phyloP scores from a whole-genome alignment of 2,113 vertebrate species.

The Glaucidium brasilianum region DNA sequence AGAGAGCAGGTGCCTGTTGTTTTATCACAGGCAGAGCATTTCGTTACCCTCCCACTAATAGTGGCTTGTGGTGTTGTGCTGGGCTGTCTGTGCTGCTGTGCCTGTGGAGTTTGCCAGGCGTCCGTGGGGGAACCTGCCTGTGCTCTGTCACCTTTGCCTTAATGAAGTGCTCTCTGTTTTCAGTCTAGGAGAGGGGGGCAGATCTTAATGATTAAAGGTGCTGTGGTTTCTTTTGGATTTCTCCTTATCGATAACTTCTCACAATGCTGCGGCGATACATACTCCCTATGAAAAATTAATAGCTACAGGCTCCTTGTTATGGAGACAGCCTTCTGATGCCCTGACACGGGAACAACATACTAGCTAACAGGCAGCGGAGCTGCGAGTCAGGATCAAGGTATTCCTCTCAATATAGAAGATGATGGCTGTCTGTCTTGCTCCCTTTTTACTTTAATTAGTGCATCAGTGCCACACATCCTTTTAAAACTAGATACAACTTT shows the following conservation, averaged over 20 bases:
- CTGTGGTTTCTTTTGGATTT: neutral
- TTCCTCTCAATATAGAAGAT: neutral
- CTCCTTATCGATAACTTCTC: constrained; percentile 8
- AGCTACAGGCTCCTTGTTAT: neutral
- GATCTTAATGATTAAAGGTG: neutral
- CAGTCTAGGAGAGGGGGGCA: neutral
- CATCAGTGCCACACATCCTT: neutral
- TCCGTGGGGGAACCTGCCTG: neutral
- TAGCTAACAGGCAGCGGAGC: neutral
- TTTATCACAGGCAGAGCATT: neutral
- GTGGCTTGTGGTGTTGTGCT: fast-evolving
- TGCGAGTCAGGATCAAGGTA: neutral
- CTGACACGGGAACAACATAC: neutral
- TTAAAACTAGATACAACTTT: neutral
- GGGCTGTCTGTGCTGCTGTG: fast-evolving
- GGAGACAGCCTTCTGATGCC: neutral
- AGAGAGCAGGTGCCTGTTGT: neutral
- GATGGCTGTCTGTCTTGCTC: neutral
- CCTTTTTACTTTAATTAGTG: neutral
- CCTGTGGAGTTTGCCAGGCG: neutral
- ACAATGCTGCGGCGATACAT: fast-evolving
- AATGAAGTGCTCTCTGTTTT: neutral
- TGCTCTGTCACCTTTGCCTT: neutral
- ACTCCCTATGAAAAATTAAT: constrained; percentile 5
- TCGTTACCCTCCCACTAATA: neutral